phyloP scores from a whole-genome alignment of 2,797 vertebrate species.

The Mycteria americana region DNA sequence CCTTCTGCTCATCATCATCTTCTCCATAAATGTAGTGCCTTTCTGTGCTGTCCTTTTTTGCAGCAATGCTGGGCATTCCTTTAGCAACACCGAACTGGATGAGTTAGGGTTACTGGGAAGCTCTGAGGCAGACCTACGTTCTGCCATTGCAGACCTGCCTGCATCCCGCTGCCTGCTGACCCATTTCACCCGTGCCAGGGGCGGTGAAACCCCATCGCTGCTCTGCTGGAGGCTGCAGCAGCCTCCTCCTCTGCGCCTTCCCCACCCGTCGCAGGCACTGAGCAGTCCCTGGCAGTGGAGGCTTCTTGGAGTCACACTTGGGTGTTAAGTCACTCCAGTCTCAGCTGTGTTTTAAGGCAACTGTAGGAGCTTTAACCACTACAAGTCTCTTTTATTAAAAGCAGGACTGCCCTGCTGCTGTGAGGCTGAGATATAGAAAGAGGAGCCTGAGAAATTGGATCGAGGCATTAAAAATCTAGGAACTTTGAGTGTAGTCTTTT shows the following conservation, averaged over 20 bases:
- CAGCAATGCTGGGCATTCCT: neutral
- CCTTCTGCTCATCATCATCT: neutral
- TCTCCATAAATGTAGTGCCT: neutral
- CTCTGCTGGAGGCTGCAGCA: neutral
- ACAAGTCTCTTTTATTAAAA: neutral
- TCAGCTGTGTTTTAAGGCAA: neutral
- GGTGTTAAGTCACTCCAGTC: neutral
- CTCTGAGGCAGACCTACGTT: neutral
- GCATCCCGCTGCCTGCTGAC: rapidly evolving
- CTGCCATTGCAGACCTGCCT: neutral
- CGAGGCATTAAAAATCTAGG: neutral
- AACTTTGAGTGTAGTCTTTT: neutral
- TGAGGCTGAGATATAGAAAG: neutral
- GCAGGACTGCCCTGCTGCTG: neutral
- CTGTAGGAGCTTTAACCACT: neutral
- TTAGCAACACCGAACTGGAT: neutral
- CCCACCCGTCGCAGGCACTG: rapidly evolving
- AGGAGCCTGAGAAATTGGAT: neutral
- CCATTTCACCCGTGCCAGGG: neutral
- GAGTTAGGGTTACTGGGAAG: neutral
- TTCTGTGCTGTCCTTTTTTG: neutral
- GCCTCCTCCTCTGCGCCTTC: neutral
- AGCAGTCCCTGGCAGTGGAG: neutral
- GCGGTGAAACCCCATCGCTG: rapidly evolving
- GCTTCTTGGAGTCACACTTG: neutral